Base-by-base conservation (phyloP, 1,140 invertebrate genomes). In the Drosophila mauritiana region DNA sequence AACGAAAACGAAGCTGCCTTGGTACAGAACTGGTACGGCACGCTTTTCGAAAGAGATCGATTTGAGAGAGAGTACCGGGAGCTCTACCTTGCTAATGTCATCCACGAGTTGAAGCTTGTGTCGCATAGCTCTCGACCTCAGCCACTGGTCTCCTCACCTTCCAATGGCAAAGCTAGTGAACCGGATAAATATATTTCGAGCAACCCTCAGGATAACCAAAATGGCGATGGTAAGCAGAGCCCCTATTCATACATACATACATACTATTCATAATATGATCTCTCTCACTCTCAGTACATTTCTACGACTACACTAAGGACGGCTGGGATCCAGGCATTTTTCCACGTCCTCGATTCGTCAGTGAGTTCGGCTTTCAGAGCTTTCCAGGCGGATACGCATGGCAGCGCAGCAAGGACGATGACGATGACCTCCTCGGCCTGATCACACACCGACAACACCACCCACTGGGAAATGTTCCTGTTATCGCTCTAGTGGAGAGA, bases 1-100 rank as follows among this genome's bases (percentile, higher is more conserved):
- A 99, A 99, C 92, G 99, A 99, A 93, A 99, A 99, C 91, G 98
- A 99, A 94, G 96, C 95, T 27, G 98, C 97, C 0, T 92, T 99
- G 2, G 93, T 95, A 43, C 95, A 95, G 37, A 96, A 98, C 90
- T 98, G 98, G 98, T 97, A 97, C 91, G 93, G 93, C 1, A 97
- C 96, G 4, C 85, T 78, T 1, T 31, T 45, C 0, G 92, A 95
- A 34, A 94, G 94, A 58, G 79, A 93, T 2, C 88, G 93, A 37
- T 98, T 97, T 79, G 95, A 95, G 80, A 74, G 92, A 0, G 98
- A 99, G 92, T 99, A 99, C 89, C 92, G 97, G 0, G 95, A 95
- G 79, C 93, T 99, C 0, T 99, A 99, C 81, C 95, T 97, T 0
- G 93, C 96, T 72, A 95, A 95, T 0, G 95, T 99, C 0, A 94